Base-by-base conservation (phyloP, 2,888 invertebrate genomes). In the Theretra japonica region DNA sequence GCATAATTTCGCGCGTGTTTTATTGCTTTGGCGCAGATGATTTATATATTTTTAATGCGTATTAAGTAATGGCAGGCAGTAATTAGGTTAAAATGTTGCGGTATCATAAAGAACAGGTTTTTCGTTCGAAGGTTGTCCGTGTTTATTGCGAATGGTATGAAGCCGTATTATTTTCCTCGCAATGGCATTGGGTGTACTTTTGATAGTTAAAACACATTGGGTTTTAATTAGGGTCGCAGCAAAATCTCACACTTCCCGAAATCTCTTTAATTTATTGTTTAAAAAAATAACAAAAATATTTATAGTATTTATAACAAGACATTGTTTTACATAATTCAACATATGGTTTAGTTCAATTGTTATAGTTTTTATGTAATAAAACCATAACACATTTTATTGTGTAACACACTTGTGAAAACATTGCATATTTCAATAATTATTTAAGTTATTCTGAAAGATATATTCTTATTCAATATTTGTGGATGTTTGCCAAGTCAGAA, bases 121-220 rank as follows among this genome's bases (percentile, higher is more conserved):
- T 75, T 71, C 62, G 62, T 65, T 73, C 69, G 77, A 78, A 77
- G 77, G 80, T 75, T 74, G 70, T 62, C 28, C 70, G 68, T 62
- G 74, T 70, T 72, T 65, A 71, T 33, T 53, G 65, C 70, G 30
- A 76, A 74, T 72, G n/a, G 70, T 72, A 70, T n/a, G 86, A 88
- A 88, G 86, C 86, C 86, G 79, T 87, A 88, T 74, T 65, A 23
- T 71, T 56, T 65, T 71, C 33, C 53, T 6, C 56, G 65, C 5
- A 2, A 8, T 19, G 8, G 30, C 56, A 60, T 65, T 53, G 8
- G 25, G 3, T 19, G 28, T 33, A 56, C 21, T 62, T 60, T 30
- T 53, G 11, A n/a, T 59, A 19, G 59, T 33, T 30, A n/a, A 60
- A 60, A 7, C 11, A 8, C 7, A 7, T 19, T 33, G 30, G 17